Percentiles rank a stretch among this genome's conserved stretches.
These are phyloP conservation scores for Periphyllus acericola DNA, from an alignment of 2,888 invertebrate species.

Conservation along the genomic window DNA sequence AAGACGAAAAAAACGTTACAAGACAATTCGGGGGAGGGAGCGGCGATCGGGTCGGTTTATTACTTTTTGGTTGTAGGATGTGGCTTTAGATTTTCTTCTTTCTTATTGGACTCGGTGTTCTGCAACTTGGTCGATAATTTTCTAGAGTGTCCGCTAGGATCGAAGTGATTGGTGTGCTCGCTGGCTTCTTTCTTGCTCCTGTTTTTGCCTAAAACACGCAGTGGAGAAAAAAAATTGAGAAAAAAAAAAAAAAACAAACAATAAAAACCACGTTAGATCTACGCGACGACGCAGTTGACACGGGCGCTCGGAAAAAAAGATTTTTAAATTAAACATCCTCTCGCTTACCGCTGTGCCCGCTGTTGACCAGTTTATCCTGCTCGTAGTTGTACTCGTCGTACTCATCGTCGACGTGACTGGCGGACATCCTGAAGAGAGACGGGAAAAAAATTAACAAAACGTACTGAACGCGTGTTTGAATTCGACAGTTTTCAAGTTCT, in stretches of 20 bases:
- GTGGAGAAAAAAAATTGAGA: not conserved
- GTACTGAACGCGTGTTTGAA: not conserved
- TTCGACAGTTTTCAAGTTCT: constrained; percentile 1
- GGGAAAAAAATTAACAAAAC: not conserved
- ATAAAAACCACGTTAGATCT: not conserved
- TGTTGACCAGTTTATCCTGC: constrained; percentile 88
- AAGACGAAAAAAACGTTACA: not conserved
- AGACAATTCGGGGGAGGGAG: constrained; percentile 3
- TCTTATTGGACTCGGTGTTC: constrained; percentile 86
- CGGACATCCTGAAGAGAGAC: constrained; percentile 71
- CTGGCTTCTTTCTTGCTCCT: constrained; percentile 88
- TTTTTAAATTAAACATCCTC: not conserved
- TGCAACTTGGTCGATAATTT: constrained; percentile 87
- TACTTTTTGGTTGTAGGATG: constrained; percentile 64
- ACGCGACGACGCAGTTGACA: not conserved
- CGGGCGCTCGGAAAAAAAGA: not conserved
- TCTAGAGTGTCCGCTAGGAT: constrained; percentile 92
- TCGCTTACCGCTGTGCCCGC: constrained; percentile 79
- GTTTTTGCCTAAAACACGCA: constrained; percentile 72
- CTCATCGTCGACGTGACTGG: constrained; percentile 81
- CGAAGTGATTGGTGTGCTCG: constrained; percentile 90
- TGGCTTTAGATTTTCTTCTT: constrained; percentile 68
- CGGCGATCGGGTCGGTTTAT: not conserved
- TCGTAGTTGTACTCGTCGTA: constrained; percentile 96
- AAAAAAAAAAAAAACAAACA: not conserved